phyloP scores from a whole-genome alignment of 2,113 vertebrate species.

The Notarius lentiginosus region DNA sequence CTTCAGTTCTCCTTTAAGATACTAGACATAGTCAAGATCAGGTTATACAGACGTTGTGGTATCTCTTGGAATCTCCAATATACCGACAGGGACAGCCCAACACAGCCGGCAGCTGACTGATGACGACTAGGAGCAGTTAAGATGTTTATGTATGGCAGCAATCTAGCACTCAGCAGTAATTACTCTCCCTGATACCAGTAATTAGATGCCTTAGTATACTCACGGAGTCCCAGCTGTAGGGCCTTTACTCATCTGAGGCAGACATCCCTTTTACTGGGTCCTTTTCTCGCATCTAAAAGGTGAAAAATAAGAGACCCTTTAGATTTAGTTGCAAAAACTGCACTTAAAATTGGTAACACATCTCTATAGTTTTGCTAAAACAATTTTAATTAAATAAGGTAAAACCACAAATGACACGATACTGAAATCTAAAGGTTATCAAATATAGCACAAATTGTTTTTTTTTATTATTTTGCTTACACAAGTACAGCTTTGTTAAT shows the following conservation, averaged over 20 bases:
- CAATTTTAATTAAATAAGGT: not conserved
- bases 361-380: not conserved
- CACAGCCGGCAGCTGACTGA: not conserved
- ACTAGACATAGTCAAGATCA: not conserved
- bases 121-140: not conserved
- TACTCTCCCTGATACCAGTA: not conserved
- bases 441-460: not conserved
- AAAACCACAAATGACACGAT: too few relatives aligned
- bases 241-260: slow-evolving; percentile 75
- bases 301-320: not conserved
- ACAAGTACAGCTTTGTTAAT: not conserved
- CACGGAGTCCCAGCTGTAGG: slow-evolving; percentile 71
- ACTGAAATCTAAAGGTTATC: not conserved
- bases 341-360: not conserved
- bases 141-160: not conserved
- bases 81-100: not conserved
- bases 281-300: slow-evolving; percentile 83
- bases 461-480: not conserved
- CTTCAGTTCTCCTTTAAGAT: not conserved
- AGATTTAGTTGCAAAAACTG: not conserved
- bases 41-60: not conserved
- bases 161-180: slow-evolving; percentile 1
- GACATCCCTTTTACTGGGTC: slow-evolving; percentile 87
- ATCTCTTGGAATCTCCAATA: not conserved
- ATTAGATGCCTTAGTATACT: slow-evolving; percentile 56